phyloP scores from a whole-genome alignment of 2,113 vertebrate genomes.

The Taxidea taxus region DNA sequence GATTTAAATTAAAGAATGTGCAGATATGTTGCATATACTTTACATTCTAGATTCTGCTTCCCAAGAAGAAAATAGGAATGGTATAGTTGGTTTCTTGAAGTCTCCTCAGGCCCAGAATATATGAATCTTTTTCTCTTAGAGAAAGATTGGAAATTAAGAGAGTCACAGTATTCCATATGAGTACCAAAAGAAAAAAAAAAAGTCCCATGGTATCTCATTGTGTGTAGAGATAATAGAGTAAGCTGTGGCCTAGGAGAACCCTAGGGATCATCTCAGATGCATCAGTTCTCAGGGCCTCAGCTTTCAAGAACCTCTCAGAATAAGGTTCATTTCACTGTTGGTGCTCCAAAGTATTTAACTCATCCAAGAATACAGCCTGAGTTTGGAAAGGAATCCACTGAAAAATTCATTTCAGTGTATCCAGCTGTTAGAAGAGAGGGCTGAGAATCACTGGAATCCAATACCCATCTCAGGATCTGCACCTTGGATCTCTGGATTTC shows the following conservation, averaged over 20 bases:
- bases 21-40: background rate
- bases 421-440: background rate
- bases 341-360: background rate
- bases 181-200: background rate
- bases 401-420: background rate
- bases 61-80: background rate
- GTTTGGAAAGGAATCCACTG: background rate
- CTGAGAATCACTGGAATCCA: background rate
- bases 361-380: background rate
- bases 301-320: background rate
- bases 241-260: background rate
- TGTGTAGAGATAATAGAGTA: background rate
- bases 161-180: background rate
- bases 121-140: background rate
- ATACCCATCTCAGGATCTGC: background rate
- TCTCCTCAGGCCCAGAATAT: background rate
- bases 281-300: background rate
- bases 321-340: background rate
- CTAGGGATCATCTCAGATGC: conserved; percentile 1
- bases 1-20: background rate
- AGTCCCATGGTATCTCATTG: conserved; percentile 45
- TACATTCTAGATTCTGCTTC: background rate
- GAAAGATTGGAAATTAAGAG: background rate
- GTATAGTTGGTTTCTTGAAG: background rate
- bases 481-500: background rate